Base-by-base conservation (phyloP, 1,140 invertebrate genomes). In the Archivesica marissinica region DNA sequence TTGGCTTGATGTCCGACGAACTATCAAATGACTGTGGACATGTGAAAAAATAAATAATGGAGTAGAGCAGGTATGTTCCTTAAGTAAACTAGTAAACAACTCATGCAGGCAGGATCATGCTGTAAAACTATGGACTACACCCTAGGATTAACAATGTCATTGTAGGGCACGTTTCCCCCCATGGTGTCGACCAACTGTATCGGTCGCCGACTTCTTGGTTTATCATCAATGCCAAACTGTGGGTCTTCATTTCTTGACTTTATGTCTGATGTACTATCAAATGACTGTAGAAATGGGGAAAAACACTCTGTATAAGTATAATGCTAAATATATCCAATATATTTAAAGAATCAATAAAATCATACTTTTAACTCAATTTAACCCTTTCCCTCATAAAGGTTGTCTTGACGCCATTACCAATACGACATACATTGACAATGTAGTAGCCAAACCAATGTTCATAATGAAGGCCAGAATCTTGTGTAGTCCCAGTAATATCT, bases 191-290 rank as follows among this genome's bases (percentile, higher is more conserved):
- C 74, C 17, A 90, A 64, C 25, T 88, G 87, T 80, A 90, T 82
- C 7, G 89, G 89, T 66, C 86, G 84, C 47, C 89, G 75, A 72
- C 89, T 90, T 35, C 89, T 50, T 2, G 89, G 89, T 59, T 85
- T 80, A 70, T 88, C 86, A 66, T 90, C 89, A 4, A 90, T 54
- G 44, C 88, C 86, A 15, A 72, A 56, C 28, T 88, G 81, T 11
- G 81, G 86, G 76, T 88, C 89, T 30, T 89, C 89, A 23, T 83
- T 85, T 52, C 86, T 87, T 68, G 41, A 52, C 35, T 84, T 84
- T 59, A 61, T 50, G 72, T 84, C 70, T n/a, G 68, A 74, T 47
- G 81, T 39, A 44, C 81, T 84, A 30, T 79, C 78, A 30, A 85
- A 86, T 4, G 86, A 85, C 86, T 88, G 86, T 35, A 9, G 28